A percentile compares a stretch with the other conserved stretches of the same genome.
Evolutionary conservation across 2,113 vertebrate genomes (phyloP).

Genomic region (Rhinichthys klamathensis): DNA sequence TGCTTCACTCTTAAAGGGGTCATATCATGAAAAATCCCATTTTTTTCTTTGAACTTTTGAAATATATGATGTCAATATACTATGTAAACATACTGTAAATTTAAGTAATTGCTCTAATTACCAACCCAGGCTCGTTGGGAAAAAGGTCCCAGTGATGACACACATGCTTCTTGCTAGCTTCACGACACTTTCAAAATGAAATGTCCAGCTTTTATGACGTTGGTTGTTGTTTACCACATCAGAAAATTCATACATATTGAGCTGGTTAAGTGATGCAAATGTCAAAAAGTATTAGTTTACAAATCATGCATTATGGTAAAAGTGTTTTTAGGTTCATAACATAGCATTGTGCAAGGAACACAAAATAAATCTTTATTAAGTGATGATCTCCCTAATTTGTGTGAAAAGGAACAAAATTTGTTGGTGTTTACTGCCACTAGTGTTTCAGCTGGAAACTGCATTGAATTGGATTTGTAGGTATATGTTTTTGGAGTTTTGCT

Average conservation of each 20-base stretch:
- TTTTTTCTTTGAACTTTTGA: background rate
- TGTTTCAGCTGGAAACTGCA: too few species aligned
- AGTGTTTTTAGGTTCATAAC: background rate
- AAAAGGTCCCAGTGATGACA: background rate
- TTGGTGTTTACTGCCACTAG: too few species aligned
- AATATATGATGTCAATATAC: background rate
- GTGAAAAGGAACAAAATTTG: too few species aligned
- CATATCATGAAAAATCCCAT: background rate
- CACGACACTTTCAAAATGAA: background rate
- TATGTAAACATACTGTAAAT: conserved; percentile 3
- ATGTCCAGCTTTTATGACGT: background rate
- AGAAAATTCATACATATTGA: background rate
- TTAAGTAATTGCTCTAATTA: background rate
- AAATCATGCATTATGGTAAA: background rate
- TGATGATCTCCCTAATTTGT: background rate
- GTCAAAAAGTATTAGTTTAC: background rate
- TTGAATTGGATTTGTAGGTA: too few species aligned
- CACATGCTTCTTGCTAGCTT: background rate
- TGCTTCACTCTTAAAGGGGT: background rate
- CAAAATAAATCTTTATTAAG: background rate
- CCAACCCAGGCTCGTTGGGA: background rate
- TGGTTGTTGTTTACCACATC: conserved; percentile 1
- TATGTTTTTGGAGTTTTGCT: too few species aligned
- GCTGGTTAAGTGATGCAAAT: background rate
- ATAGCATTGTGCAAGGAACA: background rate